These are phyloP conservation scores for Hemicrepidius hirtus DNA, from an alignment of 2,888 invertebrate species.

Conservation along the genomic window DNA sequence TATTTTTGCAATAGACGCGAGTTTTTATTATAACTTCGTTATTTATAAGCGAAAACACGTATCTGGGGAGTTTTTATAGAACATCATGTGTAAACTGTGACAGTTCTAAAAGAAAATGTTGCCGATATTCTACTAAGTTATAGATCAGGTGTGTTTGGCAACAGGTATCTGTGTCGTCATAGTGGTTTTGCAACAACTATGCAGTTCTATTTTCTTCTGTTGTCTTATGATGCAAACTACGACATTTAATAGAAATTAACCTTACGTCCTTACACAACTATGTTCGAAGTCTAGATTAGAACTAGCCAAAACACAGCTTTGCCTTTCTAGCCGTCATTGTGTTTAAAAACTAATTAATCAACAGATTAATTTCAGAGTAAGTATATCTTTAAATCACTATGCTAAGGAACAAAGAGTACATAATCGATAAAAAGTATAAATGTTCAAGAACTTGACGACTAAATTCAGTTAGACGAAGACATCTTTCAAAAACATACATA, in stretches of 20 bases:
- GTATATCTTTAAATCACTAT: too few species aligned
- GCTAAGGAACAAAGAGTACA: too few species aligned
- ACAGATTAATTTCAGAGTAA: too few species aligned
- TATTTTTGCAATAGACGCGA: conserved; percentile 17
- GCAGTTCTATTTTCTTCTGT: conserved; percentile 38
- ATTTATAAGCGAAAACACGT: conserved; percentile 18
- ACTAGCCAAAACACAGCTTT: too few species aligned
- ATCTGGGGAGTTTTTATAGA: conserved; percentile 28
- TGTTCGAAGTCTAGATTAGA: conserved; percentile 3
- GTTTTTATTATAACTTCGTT: conserved; percentile 22
- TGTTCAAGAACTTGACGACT: too few species aligned
- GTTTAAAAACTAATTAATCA: too few species aligned
- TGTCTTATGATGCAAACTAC: conserved; percentile 27
- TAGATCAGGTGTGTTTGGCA: conserved; percentile 46
- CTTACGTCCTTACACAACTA: conserved; percentile 6
- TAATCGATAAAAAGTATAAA: too few species aligned
- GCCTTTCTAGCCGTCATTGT: too few species aligned
- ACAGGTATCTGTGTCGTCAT: conserved; percentile 43
- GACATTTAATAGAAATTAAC: conserved; percentile 18
- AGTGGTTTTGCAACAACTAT: conserved; percentile 38
- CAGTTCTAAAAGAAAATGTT: conserved; percentile 17
- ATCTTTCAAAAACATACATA: too few species aligned
- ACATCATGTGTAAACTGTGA: conserved; percentile 23
- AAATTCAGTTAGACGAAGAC: too few species aligned
- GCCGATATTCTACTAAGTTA: conserved; percentile 30